Base-by-base conservation (phyloP, 2,888 invertebrate species). In the Drosophila limbata region DNA sequence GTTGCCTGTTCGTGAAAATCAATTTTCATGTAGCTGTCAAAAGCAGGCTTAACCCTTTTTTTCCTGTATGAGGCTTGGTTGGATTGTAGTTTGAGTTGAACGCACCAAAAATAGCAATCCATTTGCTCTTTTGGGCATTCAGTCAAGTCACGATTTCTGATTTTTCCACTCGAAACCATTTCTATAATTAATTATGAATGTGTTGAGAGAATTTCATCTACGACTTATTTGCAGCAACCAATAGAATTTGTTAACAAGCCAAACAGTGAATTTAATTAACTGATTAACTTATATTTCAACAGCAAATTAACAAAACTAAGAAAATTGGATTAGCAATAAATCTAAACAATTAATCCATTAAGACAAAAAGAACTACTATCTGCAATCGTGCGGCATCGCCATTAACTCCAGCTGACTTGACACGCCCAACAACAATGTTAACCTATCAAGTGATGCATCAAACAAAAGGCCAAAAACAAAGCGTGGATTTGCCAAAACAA, bases 1-100 rank as follows among this genome's bases (percentile, higher is more conserved):
- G 40, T 25, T 59, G 55, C 33, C 51, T 53, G 47, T 50, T 40
- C 55, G 68, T 73, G 64, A 72, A 88, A 84, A 84, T 84, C 86
- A 85, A 84, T 84, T 88, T 85, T 83, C 73, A 73, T 83, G 83
- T 77, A 53, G 69, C 80, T 83, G 84, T 84, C 84, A 85, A 77
- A 85, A 67, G 55, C 88, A 84, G 73, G 56, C 28, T 69, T 63
- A 48, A 56, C 71, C 75, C 71, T 66, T 85, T 72, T 39, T 65
- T 47, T 25, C 25, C n/a, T 39, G 17, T 31, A 25, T 39, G n/a
- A 17, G 5, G 21, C 21, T 15, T 15, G 44, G 37, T 13, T 52
- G 60, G 42, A 44, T 62, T 35, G 33, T 21, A 44, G 60, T 63
- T 52, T 61, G 53, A 51, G 62, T 19, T 31, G 11, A 47, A 56